These are phyloP conservation scores for Cygnus atratus DNA, from an alignment of 2,113 vertebrate species.

Conservation along the genomic window DNA sequence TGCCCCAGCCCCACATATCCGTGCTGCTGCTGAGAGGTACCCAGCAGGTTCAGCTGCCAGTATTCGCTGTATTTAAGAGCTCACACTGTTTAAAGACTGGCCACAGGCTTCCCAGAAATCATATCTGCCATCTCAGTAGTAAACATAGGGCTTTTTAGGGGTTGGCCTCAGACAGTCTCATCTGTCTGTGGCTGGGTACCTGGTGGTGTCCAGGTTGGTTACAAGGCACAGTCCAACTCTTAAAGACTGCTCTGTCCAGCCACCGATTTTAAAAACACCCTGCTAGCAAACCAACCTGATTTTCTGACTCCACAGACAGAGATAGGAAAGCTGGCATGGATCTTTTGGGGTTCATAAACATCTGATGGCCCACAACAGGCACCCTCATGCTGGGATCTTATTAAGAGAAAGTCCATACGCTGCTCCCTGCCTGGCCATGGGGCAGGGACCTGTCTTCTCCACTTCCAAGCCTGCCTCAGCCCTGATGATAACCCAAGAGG, in stretches of 20 bases:
- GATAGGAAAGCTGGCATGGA: not conserved
- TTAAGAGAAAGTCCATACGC: not conserved
- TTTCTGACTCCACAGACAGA: not conserved
- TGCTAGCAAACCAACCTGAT: not conserved
- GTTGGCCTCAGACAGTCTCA: not conserved
- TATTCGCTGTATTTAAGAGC: not conserved
- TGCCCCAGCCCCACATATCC: not conserved
- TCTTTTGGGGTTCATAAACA: not conserved
- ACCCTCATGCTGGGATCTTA: not conserved
- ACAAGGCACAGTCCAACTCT: not conserved
- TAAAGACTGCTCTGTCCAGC: not conserved
- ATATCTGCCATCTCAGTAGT: not conserved
- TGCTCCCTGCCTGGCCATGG: not conserved
- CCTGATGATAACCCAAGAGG: not conserved
- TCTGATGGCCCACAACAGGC: not conserved
- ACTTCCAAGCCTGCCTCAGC: not conserved
- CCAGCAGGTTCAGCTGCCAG: not conserved
- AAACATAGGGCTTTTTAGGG: not conserved
- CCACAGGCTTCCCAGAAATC: not conserved
- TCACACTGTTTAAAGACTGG: not conserved
- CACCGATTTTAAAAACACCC: not conserved
- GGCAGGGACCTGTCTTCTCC: not conserved
- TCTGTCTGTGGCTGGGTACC: not conserved
- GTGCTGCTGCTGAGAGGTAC: not conserved
- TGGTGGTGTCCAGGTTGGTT: not conserved